Evolutionary conservation across 92 coral and sea anemone genomes (phyloP), one percentile per base, ranked within the genome.

Genomic region (Chrysogorgia sp.): DNA sequence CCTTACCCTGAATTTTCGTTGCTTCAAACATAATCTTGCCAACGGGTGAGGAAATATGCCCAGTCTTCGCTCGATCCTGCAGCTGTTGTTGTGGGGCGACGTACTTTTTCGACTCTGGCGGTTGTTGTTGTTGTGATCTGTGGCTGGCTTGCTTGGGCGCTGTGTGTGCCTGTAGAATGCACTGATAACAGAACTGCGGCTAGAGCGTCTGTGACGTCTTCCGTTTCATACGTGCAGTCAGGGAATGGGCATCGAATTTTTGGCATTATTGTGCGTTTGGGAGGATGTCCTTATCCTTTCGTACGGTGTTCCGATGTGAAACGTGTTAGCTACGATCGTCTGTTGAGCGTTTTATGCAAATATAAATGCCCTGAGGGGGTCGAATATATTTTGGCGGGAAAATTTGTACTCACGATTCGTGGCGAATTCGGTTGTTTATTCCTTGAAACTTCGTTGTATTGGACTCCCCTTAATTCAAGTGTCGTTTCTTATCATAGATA

Each of bases 41-140:
- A 82, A 12, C 79, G 79, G 10, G 92, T 85, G 12, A 78, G 66
- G 37, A 89, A 89, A 22, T 89, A 84, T 3, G 86, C 56, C 92
- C 86, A 88, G 0, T 84, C 89, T 41, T 88, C 75, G 72, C 83
- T 88, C 5, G 81, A 74, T 1, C 86, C 84, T 14, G 88, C 89
- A 3, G 83, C 71, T 5, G 88, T 64, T 7, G 84, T 29, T 31
- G 77, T 80, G 17, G 86, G 86, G 62, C 70, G 76, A 0, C 58
- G 81, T 7, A 88, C 85, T 21, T 25, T 76, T 55, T 70, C 70
- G 45, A 66, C 7, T 23, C 82, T 72, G 34, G 85, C 85, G 5
- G n/a, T n/a, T n/a, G n/a, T n/a, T n/a, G 74, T 45, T 9, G 86
- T 21, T 7, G 6, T 63, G 34, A 17, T 29, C 32, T n/a, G 81